Base-by-base conservation (phyloP, 2,888 invertebrate species). In the Luperina nickerlii region DNA sequence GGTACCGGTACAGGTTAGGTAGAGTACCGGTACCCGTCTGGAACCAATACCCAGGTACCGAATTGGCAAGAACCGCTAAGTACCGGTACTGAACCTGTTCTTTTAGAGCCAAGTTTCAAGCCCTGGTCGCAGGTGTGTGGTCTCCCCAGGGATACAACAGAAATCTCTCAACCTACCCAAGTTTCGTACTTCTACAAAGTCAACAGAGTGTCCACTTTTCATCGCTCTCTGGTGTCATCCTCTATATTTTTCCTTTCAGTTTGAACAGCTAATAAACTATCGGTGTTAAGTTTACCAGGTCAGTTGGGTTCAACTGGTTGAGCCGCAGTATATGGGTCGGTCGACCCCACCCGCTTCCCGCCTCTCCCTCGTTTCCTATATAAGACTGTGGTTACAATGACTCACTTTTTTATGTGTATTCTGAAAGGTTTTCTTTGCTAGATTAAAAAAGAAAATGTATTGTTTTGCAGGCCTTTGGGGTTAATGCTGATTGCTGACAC, bases 341-440 rank as follows among this genome's bases (percentile, higher is more conserved):
- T 63, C 79, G 87, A 78, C 79, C 90, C 76, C 89, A 74, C 89
- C 88, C 83, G 84, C 66, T 87, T 91, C 90, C 89, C 86, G 84
- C 74, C 90, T 78, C 90, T 74, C 91, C 92, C 92, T 84, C 81
- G 77, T 83, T 87, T 89, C 88, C 90, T 83, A 87, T 78, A 11
- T 79, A 76, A 82, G 77, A 57, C 71, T 62, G 74, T 66, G 82
- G 83, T 78, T 78, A 89, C 81, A 80, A 65, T 81, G 78, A 27
- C 76, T 45, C 60, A 20, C 42, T 62, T 63, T 74, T 60, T 79
- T 51, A 68, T 76, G 6, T 54, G 13, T 5, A 20, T 48, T 20
- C 62, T 81, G 51, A 67, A 71, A 70, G 60, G 63, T 78, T 82
- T 74, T 42, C 20, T 68, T 51, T 63, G 24, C 18, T 67, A 62